Evolutionary conservation across 37 sponge, comb jelly and placozoan species (phyloP), one percentile per base, ranked within the genome.

Genomic region (Oopsacas minuta): DNA sequence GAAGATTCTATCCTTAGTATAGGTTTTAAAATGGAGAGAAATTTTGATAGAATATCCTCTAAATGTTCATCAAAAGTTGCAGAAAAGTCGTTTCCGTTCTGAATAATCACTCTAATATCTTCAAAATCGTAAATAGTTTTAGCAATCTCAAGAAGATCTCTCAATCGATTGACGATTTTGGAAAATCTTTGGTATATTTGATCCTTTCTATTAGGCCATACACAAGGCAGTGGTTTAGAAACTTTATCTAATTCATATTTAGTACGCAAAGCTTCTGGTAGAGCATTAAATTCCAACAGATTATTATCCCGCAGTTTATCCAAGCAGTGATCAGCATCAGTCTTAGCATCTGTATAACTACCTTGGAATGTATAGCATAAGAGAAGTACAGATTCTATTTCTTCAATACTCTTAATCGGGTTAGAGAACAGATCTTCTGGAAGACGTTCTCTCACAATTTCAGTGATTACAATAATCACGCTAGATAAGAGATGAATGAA

Each of bases 221-320:
- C 1, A 61, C 75, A 61, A 10, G 75, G 75, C 20, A 61, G 22
- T 10, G 75, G 30, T 61, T 61, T 61, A 25, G 28, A 25, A n/a
- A 61, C 28, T 61, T 61, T 61, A n/a, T 61, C 75, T 20, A 61
- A n/a, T 61, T 61, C 75, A 61, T 20, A n/a, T 61, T 61, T 61
- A 34, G 75, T 32, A n/a, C 75, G 75, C 28, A 61, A n/a, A 61
- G 75, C 75, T n/a, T 61, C 75, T 61, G 75, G 75, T 61, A 61
- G 30, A 20, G 75, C 75, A 61, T 61, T 34, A 61, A 61, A 10
- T 61, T 61, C 75, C 28, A 61, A 61, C 22, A 10, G 7, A 10
- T 25, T 61, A 61, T 20, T n/a, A 3, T 61, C 75, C 30, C 75
- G 75, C 20, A 61, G 28, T 61, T n/a, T 61, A n/a, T 61, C 75